phyloP scores from a whole-genome alignment of 2,113 vertebrate genomes.

The Eptatretus burgeri region DNA sequence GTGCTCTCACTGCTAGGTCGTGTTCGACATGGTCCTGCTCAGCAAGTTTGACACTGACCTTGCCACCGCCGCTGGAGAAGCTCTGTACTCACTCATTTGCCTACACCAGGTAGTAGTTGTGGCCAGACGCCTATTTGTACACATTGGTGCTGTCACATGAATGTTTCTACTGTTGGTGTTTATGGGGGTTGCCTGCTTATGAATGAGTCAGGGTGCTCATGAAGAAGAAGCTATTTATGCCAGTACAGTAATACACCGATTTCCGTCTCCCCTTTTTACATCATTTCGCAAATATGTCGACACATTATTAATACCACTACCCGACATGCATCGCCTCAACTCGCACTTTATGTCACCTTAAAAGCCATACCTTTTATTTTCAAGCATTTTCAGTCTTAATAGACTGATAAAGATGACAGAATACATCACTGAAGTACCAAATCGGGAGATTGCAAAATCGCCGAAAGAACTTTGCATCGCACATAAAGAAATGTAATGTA shows the following conservation, averaged over 20 bases:
- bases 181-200: not conserved
- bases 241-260: not conserved
- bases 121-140: not conserved
- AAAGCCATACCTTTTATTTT: no score
- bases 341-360: no score
- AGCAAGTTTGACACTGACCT: conserved; percentile 96
- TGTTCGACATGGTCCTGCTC: conserved; percentile 96
- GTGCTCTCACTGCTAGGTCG: conserved; percentile 33
- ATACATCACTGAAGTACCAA: no score
- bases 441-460: no score
- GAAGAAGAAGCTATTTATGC: not conserved
- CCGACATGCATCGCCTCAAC: no score
- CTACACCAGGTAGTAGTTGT: conserved; percentile 39
- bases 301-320: not conserved
- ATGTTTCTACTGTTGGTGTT: not conserved
- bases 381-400: no score
- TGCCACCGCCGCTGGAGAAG: conserved; percentile 82
- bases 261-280: not conserved
- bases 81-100: conserved; percentile 85
- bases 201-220: not conserved
- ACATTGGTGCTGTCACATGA: not conserved
- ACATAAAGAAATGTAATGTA: no score
- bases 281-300: not conserved
- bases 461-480: no score
- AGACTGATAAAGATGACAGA: no score